Conservation (phyloP, 1,140 invertebrate genomes). For the Drosophila suzukii region DNA sequence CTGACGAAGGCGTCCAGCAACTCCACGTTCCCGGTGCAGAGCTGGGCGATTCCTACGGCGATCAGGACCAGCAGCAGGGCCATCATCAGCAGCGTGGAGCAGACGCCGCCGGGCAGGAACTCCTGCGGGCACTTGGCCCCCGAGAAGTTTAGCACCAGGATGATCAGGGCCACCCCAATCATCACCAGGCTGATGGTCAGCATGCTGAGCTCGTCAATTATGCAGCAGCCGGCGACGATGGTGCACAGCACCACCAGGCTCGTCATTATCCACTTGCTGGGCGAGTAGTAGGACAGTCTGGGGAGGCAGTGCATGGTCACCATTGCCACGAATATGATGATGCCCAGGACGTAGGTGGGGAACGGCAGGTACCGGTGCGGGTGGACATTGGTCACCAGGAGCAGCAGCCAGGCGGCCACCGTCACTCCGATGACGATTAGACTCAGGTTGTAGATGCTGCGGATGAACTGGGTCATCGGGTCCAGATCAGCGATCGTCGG, state of each 20-base stretch:
- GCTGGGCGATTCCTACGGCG: slow-evolving; percentile 14
- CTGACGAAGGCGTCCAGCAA: slow-evolving; percentile 20
- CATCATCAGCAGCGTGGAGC: slow-evolving; percentile 31
- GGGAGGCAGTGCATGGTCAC: slow-evolving; percentile 25
- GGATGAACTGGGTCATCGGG: slow-evolving; percentile 22
- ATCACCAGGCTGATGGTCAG: neutral
- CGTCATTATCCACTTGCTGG: slow-evolving; percentile 33
- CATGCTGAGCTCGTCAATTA: neutral
- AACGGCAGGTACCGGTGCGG: neutral
- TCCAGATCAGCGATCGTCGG: neutral
- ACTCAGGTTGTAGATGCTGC: slow-evolving; percentile 13
- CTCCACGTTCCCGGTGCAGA: neutral
- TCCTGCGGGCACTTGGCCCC: slow-evolving; percentile 41
- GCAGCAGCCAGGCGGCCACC: slow-evolving; percentile 8
- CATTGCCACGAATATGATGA: slow-evolving; percentile 18
- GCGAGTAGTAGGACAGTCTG: neutral
- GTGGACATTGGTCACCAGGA: neutral
- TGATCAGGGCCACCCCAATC: neutral
- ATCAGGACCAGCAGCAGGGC: neutral
- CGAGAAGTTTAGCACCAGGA: slow-evolving; percentile 36
- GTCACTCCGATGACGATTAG: slow-evolving; percentile 3
- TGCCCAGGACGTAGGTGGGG: slow-evolving; percentile 3
- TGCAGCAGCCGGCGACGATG: slow-evolving; percentile 10
- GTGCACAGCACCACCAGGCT: slow-evolving; percentile 9
- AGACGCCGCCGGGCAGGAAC: slow-evolving; percentile 32